Evolutionary conservation across 2,113 vertebrate genomes (phyloP), one percentile per base, ranked within the genome.

Genomic region (Falcunculus frontatus): DNA sequence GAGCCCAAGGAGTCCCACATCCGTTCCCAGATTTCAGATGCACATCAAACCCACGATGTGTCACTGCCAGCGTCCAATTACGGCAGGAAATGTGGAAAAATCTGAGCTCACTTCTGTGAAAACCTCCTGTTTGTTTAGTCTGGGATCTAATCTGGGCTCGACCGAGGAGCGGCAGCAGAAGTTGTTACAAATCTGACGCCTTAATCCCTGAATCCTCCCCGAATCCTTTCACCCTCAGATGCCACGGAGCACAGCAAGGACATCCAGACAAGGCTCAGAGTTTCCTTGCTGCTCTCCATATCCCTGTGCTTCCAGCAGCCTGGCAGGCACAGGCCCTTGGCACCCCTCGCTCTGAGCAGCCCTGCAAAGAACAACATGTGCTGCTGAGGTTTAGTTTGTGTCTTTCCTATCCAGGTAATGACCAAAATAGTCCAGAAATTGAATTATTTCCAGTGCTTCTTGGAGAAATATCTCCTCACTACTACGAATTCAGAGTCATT

Each of bases 91-190:
- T 5, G 68, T 81, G 92, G 84, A 83, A 91, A 95, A 90, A 85
- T 42, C 50, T 55, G 1, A 70, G 70, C 4, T 74, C 2, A 0
- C 47, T 52, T 11, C 52, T 56, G 52, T 8, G 10, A 44, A 83
- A 74, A 4, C 15, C 81, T 82, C 81, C 65, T 30, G 67, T 80
- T 94, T 90, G 67, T 91, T 94, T 89, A 93, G 84, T 91, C 91
- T 79, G 67, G 74, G 78, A 29, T 91, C 42, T 70, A 46, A 46
- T 25, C 8, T 13, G 56, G 35, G 23, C 87, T 63, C 23, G 8
- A 49, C 70, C 65, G 15, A 85, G 69, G 37, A 77, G 84, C 55
- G 21, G 42, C 17, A 47, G 33, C 27, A 78, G 39, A 9, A 41
- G 5, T 6, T 39, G 53, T 46, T 33, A 68, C 79, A 80, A 20